A percentile compares a stretch with the other conserved stretches of the same genome.
Conservation (phyloP, 2,888 invertebrate genomes). For the Lingula anatina region DNA sequence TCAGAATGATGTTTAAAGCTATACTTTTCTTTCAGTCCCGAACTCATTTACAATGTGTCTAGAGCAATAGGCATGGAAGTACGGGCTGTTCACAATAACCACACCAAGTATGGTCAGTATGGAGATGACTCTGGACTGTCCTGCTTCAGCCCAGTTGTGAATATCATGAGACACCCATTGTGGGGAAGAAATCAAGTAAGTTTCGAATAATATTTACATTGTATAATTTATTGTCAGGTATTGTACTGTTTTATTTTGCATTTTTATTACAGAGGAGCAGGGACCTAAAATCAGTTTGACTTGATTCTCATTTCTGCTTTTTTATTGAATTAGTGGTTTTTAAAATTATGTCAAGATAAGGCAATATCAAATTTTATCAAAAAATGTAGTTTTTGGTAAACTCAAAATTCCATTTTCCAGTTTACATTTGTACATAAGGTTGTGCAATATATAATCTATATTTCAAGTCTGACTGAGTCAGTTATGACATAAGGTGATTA, state of each 20-base stretch:
- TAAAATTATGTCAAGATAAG: no score
- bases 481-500: no score
- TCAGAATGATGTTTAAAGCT: no score
- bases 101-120: slow-evolving; percentile 10
- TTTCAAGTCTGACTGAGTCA: no score
- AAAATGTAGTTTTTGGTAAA: no score
- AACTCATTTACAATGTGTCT: slow-evolving; percentile 15
- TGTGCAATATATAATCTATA: no score
- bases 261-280: no score
- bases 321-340: no score
- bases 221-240: background rate
- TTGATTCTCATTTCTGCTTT: background rate
- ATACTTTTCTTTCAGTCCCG: slow-evolving; percentile 13
- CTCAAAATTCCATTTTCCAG: slow-evolving; percentile 12
- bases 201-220: no score
- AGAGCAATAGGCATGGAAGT: slow-evolving; percentile 18
- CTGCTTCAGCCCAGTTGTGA: slow-evolving; percentile 48
- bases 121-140: slow-evolving; percentile 31
- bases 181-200: slow-evolving; percentile 48
- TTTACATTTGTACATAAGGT: slow-evolving; percentile 1
- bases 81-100: slow-evolving; percentile 12
- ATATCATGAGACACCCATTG: slow-evolving; percentile 48
- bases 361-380: no score
- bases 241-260: background rate
- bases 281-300: no score